Evolutionary conservation across 2,113 vertebrate genomes (phyloP).

Genomic region (Ciconia stormi): DNA sequence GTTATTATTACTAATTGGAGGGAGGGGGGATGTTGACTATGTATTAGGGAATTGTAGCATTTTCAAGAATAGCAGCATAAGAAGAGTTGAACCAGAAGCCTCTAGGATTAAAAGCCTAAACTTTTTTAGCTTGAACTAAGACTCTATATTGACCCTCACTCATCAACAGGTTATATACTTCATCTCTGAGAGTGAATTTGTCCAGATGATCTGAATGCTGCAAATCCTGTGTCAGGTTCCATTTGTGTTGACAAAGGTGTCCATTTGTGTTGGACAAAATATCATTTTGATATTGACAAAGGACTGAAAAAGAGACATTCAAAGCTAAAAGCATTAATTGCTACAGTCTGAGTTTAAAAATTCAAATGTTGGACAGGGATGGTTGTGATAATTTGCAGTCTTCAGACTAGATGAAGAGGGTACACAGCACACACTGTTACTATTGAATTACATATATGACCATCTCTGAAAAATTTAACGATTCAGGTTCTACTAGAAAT

Average conservation of each 20-base stretch:
- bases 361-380: background rate
- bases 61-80: background rate
- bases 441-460: background rate
- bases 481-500: background rate
- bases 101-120: background rate
- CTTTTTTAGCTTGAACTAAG: background rate
- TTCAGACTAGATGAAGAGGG: background rate
- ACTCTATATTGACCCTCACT: background rate
- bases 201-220: background rate
- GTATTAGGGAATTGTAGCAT: background rate
- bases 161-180: background rate
- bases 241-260: background rate
- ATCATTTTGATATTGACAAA: background rate
- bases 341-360: background rate
- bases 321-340: background rate
- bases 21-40: background rate
- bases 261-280: no score
- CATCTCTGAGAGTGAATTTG: background rate
- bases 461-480: background rate
- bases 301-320: background rate
- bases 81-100: background rate
- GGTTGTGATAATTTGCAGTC: background rate
- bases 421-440: background rate
- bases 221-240: background rate
- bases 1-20: background rate